Evolutionary conservation across 2,888 invertebrate species (phyloP).

Genomic region (Gari tellinella): DNA sequence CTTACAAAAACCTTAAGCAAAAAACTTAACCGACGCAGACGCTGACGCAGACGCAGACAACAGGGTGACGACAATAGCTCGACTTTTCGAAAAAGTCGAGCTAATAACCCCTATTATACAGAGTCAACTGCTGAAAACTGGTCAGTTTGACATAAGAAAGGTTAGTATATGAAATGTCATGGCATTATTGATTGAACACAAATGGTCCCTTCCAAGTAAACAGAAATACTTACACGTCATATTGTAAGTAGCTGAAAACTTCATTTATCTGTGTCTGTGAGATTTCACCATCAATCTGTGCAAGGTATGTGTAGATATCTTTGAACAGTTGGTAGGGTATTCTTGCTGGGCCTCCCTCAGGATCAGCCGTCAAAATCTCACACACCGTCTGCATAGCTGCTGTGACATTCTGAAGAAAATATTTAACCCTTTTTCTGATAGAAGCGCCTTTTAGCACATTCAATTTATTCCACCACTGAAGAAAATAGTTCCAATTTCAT

Average conservation of each 20-base stretch:
- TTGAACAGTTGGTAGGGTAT: slow-evolving; percentile 86
- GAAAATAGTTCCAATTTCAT: no score
- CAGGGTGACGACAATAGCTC: no score
- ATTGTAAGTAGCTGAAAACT: slow-evolving; percentile 79
- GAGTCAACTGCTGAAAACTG: neutral
- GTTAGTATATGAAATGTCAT: neutral
- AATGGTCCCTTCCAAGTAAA: no score
- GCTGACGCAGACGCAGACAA: no score
- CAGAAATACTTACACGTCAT: slow-evolving; percentile 84
- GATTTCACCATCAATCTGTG: slow-evolving; percentile 84
- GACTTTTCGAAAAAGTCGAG: no score
- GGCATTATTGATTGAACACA: neutral
- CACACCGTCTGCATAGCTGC: slow-evolving; percentile 93
- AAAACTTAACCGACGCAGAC: no score
- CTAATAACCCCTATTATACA: no score
- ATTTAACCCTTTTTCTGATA: no score
- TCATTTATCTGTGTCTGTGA: slow-evolving; percentile 81
- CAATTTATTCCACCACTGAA: no score
- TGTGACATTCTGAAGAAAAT: slow-evolving; percentile 87
- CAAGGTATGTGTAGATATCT: slow-evolving; percentile 83
- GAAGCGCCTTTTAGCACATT: no score
- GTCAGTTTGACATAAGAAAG: neutral
- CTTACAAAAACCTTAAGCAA: no score
- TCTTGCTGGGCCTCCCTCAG: slow-evolving; percentile 92
- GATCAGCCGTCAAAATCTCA: slow-evolving; percentile 92